Base-by-base conservation (phyloP, 2,113 vertebrate genomes). In the Procapra przewalskii region DNA sequence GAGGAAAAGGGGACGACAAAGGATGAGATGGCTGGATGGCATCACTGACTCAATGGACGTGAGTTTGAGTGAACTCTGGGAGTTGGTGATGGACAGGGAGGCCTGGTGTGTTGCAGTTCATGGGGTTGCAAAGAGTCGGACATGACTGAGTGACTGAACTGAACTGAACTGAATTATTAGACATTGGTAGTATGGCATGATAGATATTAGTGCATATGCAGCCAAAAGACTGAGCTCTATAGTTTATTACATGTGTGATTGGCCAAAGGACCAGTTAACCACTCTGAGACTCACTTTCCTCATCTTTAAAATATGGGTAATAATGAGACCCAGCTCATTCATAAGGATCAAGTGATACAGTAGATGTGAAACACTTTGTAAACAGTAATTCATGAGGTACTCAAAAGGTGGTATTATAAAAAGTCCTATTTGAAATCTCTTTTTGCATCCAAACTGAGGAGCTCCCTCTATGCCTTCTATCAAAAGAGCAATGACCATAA, bases 241-340 rank as follows among this genome's bases (percentile, higher is more conserved):
- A 91, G 84, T 94, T 88, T 91, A 89, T 91, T 96, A 19, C 19
- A 90, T 97, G 10, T 97, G 12, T 92, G 80, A 85, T n/a, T 95
- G 48, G 15, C 14, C 88, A 64, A 86, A 95, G 52, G n/a, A 88
- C 52, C 40, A 71, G 36, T 11, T 81, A 15, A 40, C 48, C 23
- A 96, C 27, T 36, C 31, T 89, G 17, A 95, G 25, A 55, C 48
- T 84, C n/a, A 75, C 7, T 93, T 93, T 97, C 92, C 33, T 96
- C 33, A 64, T 79, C 19, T 93, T 94, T 95, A 97, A 77, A 94
- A 67, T 87, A 77, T 54, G 84, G 23, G n/a, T 86, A 79, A 50
- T 84, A 91, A 31, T 81, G 86, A 96, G 40, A 83, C 5, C 13
- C 7, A 86, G 21, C 23, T 98, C 43, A 95, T 97, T 98, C 31